phyloP scores from a whole-genome alignment of 1,140 invertebrate genomes.

The Artemia franciscana region DNA sequence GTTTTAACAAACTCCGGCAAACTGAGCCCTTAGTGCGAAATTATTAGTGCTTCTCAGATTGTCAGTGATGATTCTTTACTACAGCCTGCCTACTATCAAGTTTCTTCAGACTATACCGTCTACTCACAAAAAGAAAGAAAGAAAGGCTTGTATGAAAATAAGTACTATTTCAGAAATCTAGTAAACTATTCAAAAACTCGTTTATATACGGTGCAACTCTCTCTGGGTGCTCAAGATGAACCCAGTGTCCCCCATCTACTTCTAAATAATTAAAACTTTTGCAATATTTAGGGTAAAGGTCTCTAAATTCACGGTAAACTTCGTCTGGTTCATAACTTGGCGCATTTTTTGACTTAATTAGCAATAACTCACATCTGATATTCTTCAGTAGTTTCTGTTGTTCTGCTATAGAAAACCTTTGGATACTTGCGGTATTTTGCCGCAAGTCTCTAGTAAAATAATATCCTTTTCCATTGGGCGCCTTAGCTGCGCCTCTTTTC shows the following conservation, averaged over 20 bases:
- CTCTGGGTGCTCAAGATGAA: constrained; percentile 21
- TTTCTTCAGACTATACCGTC: no score
- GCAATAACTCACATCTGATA: constrained; percentile 15
- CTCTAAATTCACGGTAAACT: constrained; percentile 9
- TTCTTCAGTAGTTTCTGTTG: constrained; percentile 11
- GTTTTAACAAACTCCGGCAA: no score
- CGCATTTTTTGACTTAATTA: constrained; percentile 14
- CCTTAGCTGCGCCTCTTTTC: constrained; percentile 14
- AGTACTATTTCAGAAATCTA: no score
- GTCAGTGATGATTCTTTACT: no score
- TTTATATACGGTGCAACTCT: constrained; percentile 16
- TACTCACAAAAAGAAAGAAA: no score
- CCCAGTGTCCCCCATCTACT: constrained; percentile 20
- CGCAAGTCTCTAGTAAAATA: constrained; percentile 13
- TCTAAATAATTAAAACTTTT: constrained; percentile 11
- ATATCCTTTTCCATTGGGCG: constrained; percentile 14
- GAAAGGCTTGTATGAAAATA: no score
- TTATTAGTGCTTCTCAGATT: no score
- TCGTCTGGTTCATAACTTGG: constrained; percentile 11
- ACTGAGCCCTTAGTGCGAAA: no score
- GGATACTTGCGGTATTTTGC: constrained; percentile 9
- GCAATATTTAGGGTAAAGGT: constrained; percentile 9
- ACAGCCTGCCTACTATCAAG: no score
- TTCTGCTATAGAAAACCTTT: constrained; percentile 11
- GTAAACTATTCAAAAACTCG: constrained; percentile 14